phyloP scores from a whole-genome alignment of 1,140 invertebrate genomes.

The Lethrus apterus region DNA sequence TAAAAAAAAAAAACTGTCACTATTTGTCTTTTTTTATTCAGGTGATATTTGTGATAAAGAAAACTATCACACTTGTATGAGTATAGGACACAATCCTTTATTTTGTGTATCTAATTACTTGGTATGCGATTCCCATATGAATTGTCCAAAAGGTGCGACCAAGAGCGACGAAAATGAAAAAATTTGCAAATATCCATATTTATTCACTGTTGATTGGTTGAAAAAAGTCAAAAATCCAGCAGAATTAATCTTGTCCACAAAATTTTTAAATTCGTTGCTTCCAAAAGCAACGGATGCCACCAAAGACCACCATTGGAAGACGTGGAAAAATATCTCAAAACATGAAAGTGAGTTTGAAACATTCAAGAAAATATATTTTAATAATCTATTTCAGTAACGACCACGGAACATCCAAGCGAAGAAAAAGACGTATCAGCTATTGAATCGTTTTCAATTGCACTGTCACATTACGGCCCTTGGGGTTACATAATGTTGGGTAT shows the following conservation, averaged over 20 bases:
- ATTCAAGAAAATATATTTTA: not conserved
- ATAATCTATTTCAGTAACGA: slow-evolving; percentile 19
- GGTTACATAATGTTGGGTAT: slow-evolving; percentile 57
- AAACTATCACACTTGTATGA: slow-evolving; percentile 33
- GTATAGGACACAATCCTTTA: slow-evolving; percentile 39
- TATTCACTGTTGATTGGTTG: slow-evolving; percentile 28
- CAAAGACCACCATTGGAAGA: slow-evolving; percentile 15
- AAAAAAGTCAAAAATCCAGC: slow-evolving; percentile 37
- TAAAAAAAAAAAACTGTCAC: not conserved
- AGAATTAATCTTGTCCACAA: slow-evolving; percentile 35
- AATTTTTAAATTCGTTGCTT: not conserved
- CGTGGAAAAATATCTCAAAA: slow-evolving; percentile 15
- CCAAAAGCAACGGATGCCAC: slow-evolving; percentile 9
- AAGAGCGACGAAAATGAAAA: slow-evolving; percentile 45
- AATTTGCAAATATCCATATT: slow-evolving; percentile 43
- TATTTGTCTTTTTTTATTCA: slow-evolving; percentile 1
- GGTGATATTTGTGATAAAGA: slow-evolving; percentile 25
- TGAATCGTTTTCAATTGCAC: slow-evolving; percentile 41
- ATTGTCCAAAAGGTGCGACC: slow-evolving; percentile 50
- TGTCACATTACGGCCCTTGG: slow-evolving; percentile 57
- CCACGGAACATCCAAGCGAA: slow-evolving; percentile 16
- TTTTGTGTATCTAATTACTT: slow-evolving; percentile 53
- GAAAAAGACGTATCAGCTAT: slow-evolving; percentile 7
- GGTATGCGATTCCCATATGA: slow-evolving; percentile 51
- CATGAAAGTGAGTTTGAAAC: slow-evolving; percentile 12